These are phyloP conservation scores for Eristalis tenax DNA, from an alignment of 2,888 invertebrate genomes.

Conservation along the genomic window DNA sequence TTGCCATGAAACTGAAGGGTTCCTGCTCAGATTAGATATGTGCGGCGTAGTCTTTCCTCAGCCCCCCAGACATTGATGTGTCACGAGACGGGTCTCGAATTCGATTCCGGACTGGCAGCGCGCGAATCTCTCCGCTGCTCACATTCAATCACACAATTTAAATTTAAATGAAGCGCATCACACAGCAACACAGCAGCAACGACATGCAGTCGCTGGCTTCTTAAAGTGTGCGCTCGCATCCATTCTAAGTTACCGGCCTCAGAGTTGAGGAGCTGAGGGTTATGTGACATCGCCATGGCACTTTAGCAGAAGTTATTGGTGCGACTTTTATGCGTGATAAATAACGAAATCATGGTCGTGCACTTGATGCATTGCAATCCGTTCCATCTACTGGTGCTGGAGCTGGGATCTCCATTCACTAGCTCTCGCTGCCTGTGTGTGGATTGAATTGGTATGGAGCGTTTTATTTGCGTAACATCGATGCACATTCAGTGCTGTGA, in stretches of 20 bases:
- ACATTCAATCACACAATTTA: conserved; percentile 55
- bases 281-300: conserved; percentile 61
- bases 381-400: conserved; percentile 5
- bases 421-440: conserved; percentile 13
- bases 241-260: conserved; percentile 20
- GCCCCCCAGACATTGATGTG: conserved; percentile 16
- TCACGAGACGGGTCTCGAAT: conserved; percentile 17
- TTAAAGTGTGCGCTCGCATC: conserved; percentile 22
- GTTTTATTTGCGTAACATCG: conserved; percentile 70
- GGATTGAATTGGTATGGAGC: conserved; percentile 46
- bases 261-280: conserved; percentile 19
- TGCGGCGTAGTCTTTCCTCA: background rate
- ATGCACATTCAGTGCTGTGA: conserved; percentile 52
- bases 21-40: conserved; percentile 50
- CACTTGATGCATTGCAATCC: conserved; percentile 63
- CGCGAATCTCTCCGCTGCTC: background rate
- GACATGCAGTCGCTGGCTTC: conserved; percentile 25
- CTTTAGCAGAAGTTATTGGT: conserved; percentile 69
- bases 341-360: conserved; percentile 70
- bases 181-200: background rate
- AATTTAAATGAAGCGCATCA: conserved; percentile 60
- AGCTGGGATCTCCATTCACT: background rate
- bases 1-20: conserved; percentile 40
- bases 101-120: conserved; percentile 13
- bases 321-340: conserved; percentile 71